Evolutionary conservation across 2,888 invertebrate species (phyloP).

Genomic region (Catocala fraxini): DNA sequence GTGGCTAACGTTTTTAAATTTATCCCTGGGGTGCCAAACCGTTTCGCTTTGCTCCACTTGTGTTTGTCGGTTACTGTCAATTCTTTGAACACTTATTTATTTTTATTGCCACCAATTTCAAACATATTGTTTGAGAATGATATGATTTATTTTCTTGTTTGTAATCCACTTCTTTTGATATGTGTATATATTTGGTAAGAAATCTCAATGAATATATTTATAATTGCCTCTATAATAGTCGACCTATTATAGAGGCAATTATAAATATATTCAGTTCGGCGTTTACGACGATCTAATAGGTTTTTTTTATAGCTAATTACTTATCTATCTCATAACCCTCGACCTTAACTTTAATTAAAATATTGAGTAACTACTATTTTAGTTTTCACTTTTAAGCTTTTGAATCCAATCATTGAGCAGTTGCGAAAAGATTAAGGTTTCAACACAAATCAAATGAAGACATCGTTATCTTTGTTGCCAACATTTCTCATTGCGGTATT

Average conservation of each 20-base stretch:
- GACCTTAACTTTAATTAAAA: background rate
- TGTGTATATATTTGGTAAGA: too few species aligned
- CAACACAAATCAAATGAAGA: background rate
- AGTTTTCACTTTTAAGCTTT: conserved; percentile 5
- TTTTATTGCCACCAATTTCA: conserved; percentile 15
- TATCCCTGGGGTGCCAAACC: conserved; percentile 2
- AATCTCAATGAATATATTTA: too few species aligned
- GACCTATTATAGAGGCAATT: too few species aligned
- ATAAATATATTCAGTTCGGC: too few species aligned
- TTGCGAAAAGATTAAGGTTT: conserved; percentile 7
- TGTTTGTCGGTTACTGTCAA: conserved; percentile 1
- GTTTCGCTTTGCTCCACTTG: background rate
- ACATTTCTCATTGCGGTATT: conserved; percentile 12
- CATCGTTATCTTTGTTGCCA: conserved; percentile 4
- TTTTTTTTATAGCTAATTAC: background rate
- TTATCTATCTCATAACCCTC: background rate
- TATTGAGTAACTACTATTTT: conserved; percentile 1
- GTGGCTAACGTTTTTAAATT: background rate
- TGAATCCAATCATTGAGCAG: background rate
- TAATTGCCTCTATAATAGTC: too few species aligned
- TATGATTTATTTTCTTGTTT: conserved; percentile 9
- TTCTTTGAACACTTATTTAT: conserved; percentile 5
- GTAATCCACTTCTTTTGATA: background rate
- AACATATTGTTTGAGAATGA: background rate
- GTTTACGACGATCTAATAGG: too few species aligned